These are phyloP conservation scores for Apoda limacodes DNA, from an alignment of 2,888 invertebrate genomes.

Conservation along the genomic window DNA sequence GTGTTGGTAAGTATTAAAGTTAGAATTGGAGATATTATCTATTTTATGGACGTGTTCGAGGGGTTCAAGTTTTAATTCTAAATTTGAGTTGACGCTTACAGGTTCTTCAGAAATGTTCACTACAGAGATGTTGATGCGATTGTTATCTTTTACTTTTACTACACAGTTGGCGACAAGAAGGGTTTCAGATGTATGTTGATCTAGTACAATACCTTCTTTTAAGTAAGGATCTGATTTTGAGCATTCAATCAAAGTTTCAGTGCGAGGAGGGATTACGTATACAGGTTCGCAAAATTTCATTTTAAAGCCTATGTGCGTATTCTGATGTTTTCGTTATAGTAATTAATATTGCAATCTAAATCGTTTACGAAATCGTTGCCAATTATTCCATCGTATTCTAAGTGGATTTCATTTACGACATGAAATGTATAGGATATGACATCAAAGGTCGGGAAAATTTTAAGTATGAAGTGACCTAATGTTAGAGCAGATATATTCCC, in stretches of 20 bases:
- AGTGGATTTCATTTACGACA: too few relatives aligned
- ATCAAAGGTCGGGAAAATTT: too few relatives aligned
- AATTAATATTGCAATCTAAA: conserved; percentile 17
- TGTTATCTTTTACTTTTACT: conserved; percentile 12
- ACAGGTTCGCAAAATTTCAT: conserved; percentile 14
- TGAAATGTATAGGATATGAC: too few relatives aligned
- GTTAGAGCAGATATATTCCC: too few relatives aligned
- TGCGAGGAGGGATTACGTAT: conserved; percentile 16
- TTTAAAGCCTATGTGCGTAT: too few relatives aligned
- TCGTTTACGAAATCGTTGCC: conserved; percentile 4
- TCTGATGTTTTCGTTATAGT: conserved; percentile 5
- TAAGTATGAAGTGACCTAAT: too few relatives aligned
- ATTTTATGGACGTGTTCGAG: background rate
- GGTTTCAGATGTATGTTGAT: conserved; percentile 10
- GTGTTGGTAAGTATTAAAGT: background rate
- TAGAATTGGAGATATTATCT: background rate
- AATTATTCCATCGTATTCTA: too few relatives aligned
- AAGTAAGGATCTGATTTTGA: conserved; percentile 19
- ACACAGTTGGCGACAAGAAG: conserved; percentile 16
- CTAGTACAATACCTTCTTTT: conserved; percentile 17
- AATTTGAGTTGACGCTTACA: conserved; percentile 7
- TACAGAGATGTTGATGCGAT: conserved; percentile 9
- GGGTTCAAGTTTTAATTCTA: conserved; percentile 3
- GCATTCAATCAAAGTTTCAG: conserved; percentile 21
- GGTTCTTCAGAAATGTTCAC: conserved; percentile 11